Base-by-base conservation (phyloP, 2,888 invertebrate genomes). In the Smittia aterrima region DNA sequence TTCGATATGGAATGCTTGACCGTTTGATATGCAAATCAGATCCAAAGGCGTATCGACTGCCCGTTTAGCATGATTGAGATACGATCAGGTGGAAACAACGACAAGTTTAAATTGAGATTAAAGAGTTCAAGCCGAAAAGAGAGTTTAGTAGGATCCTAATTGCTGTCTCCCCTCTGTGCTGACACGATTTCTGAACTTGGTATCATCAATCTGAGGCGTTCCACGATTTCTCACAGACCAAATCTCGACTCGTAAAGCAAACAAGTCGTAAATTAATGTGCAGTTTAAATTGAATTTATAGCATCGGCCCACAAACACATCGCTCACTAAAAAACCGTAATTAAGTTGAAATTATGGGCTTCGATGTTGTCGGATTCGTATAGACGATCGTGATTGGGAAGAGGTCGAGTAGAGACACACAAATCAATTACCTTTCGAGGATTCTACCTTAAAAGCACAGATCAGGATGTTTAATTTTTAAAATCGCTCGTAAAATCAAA, bases 201-300 rank as follows among this genome's bases (percentile, higher is more conserved):
- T n/a, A 32, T 2, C 47, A 47, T 47, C 47, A 47, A 11, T 6
- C n/a, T 47, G 4, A 22, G 58, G 58, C 58, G 58, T 58, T 58
- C 3, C 18, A 18, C 20, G 22, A 18, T 58, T 58, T 47, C 47
- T 9, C 9, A 38, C 38, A 38, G 38, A 13, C n/a, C 47, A 22
- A 47, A 58, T 22, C 9, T 58, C n/a, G n/a, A 58, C n/a, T 58
- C 58, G 4, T 6, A 27, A 27, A 27, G n/a, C 68, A 68, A 41
- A 68, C 22, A 68, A 47, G 18, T 41, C 47, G 16, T 68, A 68
- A 68, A 68, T 68, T 68, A 22, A 38, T 40, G 11, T 68, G 68
- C 68, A 68, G n/a, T 41, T 47, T 68, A 27, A 68, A 47, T 41
- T 24, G 6, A 68, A 67, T 41, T 68, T 68, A 41, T 68, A 16